These are phyloP conservation scores for Macrostomum cliftonense DNA, from an alignment of 2,888 invertebrate genomes.

Conservation along the genomic window DNA sequence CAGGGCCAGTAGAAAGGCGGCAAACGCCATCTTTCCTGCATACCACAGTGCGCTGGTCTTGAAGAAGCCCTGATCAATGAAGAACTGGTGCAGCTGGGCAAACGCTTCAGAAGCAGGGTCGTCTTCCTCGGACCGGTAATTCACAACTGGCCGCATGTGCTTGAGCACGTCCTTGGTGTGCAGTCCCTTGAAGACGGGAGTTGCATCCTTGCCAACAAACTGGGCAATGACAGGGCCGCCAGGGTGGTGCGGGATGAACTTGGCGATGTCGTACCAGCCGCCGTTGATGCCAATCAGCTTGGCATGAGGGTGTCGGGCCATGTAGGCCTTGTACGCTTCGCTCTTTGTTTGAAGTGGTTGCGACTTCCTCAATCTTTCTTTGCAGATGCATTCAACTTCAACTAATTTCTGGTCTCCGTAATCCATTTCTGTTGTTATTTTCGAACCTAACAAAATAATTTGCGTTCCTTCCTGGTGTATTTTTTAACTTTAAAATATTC, in stretches of 20 bases:
- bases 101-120: constrained; percentile 13
- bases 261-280: constrained; percentile 11
- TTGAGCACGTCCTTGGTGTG: constrained; percentile 10
- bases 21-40: constrained; percentile 8
- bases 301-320: too few relatives aligned
- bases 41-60: constrained; percentile 11
- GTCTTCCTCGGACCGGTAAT: constrained; percentile 4
- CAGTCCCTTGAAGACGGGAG: constrained; percentile 9
- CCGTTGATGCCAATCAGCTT: constrained; percentile 11
- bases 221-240: constrained; percentile 10
- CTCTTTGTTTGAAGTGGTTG: too few relatives aligned
- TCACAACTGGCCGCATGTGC: constrained; percentile 11
- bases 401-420: too few relatives aligned
- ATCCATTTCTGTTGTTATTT: too few relatives aligned
- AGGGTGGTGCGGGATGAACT: constrained; percentile 11
- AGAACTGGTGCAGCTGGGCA: constrained; percentile 7
- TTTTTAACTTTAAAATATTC: too few relatives aligned
- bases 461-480: too few relatives aligned
- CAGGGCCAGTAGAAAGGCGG: constrained; percentile 1
- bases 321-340: too few relatives aligned
- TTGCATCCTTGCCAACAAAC: constrained; percentile 10
- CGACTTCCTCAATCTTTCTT: too few relatives aligned
- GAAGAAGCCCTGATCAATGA: constrained; percentile 10
- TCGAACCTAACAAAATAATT: too few relatives aligned
- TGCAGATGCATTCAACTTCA: too few relatives aligned